A percentile compares a stretch with the other conserved stretches of the same genome.
Evolutionary conservation across 2,888 invertebrate species (phyloP).

Genomic region (Athalia rosae): DNA sequence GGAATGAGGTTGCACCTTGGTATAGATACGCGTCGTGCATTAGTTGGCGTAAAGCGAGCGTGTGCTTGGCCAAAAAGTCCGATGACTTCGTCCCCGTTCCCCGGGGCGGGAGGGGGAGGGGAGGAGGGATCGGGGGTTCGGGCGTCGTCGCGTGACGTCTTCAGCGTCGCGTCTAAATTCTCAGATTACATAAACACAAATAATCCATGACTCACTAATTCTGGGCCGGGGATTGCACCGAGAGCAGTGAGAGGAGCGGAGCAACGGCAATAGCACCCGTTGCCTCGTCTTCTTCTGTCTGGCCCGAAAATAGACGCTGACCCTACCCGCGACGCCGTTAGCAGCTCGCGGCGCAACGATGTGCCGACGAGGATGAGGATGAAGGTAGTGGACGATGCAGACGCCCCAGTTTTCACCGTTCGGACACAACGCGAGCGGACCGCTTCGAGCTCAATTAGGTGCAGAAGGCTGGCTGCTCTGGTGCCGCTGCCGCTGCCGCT

Average conservation of each 20-base stretch:
- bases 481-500: too few relatives aligned
- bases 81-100: constrained; percentile 17
- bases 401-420: constrained; percentile 34
- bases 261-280: constrained; percentile 48
- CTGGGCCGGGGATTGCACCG: constrained; percentile 55
- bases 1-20: background rate
- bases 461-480: constrained; percentile 23
- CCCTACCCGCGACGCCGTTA: constrained; percentile 38
- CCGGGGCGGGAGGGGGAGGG: background rate
- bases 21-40: background rate
- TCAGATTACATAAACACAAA: constrained; percentile 60
- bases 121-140: background rate
- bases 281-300: constrained; percentile 48
- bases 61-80: constrained; percentile 29
- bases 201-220: constrained; percentile 57
- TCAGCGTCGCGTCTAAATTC: constrained; percentile 56
- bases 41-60: background rate
- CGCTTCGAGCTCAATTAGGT: constrained; percentile 41
- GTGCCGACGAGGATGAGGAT: background rate
- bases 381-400: constrained; percentile 17
- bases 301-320: constrained; percentile 53
- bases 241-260: constrained; percentile 4
- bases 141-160: constrained; percentile 26
- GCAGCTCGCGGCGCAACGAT: constrained; percentile 25
- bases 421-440: constrained; percentile 20